Percentiles rank a stretch among this genome's conserved stretches.
Conservation (phyloP, 2,797 vertebrate genomes). For the Hephaestus fuliginosus region DNA sequence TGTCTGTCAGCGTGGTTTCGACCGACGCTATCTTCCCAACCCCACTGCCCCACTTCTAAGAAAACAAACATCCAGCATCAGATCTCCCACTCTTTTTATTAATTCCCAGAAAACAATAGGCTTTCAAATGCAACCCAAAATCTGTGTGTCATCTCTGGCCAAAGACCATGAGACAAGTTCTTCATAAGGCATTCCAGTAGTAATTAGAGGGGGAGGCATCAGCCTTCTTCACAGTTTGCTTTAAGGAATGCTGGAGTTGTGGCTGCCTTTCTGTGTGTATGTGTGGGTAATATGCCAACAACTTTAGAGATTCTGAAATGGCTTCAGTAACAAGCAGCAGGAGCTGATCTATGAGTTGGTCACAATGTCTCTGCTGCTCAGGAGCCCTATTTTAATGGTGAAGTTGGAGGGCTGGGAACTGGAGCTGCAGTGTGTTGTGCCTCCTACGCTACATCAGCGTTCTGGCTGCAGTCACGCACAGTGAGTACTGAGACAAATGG, state of each 20-base stretch:
- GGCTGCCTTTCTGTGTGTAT: constrained; percentile 37
- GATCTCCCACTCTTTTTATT: constrained; percentile 32
- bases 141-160: constrained; percentile 64
- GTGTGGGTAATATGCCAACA: constrained; percentile 36
- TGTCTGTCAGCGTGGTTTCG: constrained; percentile 33
- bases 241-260: constrained; percentile 55
- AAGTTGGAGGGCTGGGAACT: constrained; percentile 60
- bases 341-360: constrained; percentile 58
- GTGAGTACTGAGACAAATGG: constrained; percentile 77
- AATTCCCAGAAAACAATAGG: constrained; percentile 64
- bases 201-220: constrained; percentile 65
- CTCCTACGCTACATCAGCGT: constrained; percentile 66
- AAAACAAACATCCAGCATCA: constrained; percentile 53
- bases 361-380: constrained; percentile 46
- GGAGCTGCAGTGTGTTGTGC: constrained; percentile 62
- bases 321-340: constrained; percentile 53
- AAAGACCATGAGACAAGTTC: constrained; percentile 40
- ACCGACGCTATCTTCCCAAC: constrained; percentile 26
- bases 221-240: constrained; percentile 46
- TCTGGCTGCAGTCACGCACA: constrained; percentile 79
- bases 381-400: constrained; percentile 50
- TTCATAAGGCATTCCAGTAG: constrained; percentile 58
- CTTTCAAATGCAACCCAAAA: constrained; percentile 53
- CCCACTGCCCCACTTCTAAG: constrained; percentile 25
- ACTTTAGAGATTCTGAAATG: constrained; percentile 54